Evolutionary conservation across 2,888 invertebrate species (phyloP), one percentile per base, ranked within the genome.

Genomic region (Julus scandinavius): DNA sequence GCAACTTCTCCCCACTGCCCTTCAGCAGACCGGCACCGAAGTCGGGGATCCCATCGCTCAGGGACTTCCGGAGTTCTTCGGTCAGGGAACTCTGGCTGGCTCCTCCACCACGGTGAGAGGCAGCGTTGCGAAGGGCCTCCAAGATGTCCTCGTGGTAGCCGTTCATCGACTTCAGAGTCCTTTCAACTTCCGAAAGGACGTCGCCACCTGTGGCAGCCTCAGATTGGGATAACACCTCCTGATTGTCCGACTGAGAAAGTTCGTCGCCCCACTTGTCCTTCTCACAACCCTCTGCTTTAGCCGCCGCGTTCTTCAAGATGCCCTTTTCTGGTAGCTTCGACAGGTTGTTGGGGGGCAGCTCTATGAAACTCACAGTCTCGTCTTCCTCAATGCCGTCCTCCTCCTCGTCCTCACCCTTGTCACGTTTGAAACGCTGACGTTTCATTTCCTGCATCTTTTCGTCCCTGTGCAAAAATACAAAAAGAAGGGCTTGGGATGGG

Each of bases 111-210:
- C 91, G 91, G 89, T 91, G 91, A 87, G 91, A 93, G 41, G 96
- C 96, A 15, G 97, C 97, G 90, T 95, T 96, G 90, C 97, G 95
- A 91, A 98, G 93, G n/a, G 97, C 97, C 92, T 97, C 97, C 90
- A 98, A 94, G 91, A 98, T 96, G 92, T 97, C 96, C 91, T 97
- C 97, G 92, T 97, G 97, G 93, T 98, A 98, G 83, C 97, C 97
- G 92, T 97, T 97, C 84, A 97, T 94, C 89, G 96, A 96, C 94
- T 96, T 96, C n/a, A 97, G 94, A 87, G 96, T 97, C 91, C 97
- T 94, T 91, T 97, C 97, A 88, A 92, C 92, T 89, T 92, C 92
- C 86, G 91, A 91, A 88, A 92, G 91, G 88, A 91, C 91, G 88
- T 92, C 91, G 88, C 91, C 91, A 89, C 91, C 89, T n/a, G n/a